Percentiles rank a stretch among this genome's conserved stretches.
phyloP scores from a whole-genome alignment of 2,888 invertebrate species.

The Buathra laborator region DNA sequence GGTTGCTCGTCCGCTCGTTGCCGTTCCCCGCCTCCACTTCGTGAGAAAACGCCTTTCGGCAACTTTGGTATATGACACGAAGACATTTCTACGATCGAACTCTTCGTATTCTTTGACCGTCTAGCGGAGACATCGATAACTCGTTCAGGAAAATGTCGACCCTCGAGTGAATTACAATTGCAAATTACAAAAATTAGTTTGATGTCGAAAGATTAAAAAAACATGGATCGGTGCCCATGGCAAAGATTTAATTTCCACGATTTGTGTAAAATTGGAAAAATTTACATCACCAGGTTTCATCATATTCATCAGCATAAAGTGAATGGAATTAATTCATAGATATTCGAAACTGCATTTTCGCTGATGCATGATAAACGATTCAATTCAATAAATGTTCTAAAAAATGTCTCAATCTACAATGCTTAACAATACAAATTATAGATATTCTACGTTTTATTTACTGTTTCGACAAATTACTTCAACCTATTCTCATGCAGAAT shows the following conservation, averaged over 20 bases:
- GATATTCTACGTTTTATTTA: too few relatives aligned
- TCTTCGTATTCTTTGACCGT: not conserved
- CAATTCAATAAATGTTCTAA: too few relatives aligned
- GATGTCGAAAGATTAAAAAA: not conserved
- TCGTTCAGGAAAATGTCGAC: not conserved
- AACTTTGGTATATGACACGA: slow-evolving; percentile 46
- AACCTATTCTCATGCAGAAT: too few relatives aligned
- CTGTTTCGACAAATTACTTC: too few relatives aligned
- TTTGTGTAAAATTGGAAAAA: not conserved
- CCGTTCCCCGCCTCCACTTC: slow-evolving; percentile 45
- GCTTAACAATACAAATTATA: too few relatives aligned
- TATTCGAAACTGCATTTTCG: too few relatives aligned
- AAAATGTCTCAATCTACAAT: too few relatives aligned
- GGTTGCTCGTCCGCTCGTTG: slow-evolving; percentile 41
- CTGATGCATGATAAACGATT: too few relatives aligned
- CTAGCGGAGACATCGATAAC: not conserved
- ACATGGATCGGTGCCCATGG: not conserved
- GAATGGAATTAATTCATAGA: too few relatives aligned
- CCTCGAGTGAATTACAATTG: not conserved
- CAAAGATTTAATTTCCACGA: not conserved
- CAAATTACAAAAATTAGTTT: not conserved
- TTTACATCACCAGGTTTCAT: too few relatives aligned
- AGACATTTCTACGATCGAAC: slow-evolving; percentile 41
- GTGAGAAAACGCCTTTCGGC: slow-evolving; percentile 69
- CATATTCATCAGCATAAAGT: too few relatives aligned